A percentile compares a stretch with the other conserved stretches of the same genome.
Conservation (phyloP, 2,113 vertebrate genomes). For the Oriolus oriolus region DNA sequence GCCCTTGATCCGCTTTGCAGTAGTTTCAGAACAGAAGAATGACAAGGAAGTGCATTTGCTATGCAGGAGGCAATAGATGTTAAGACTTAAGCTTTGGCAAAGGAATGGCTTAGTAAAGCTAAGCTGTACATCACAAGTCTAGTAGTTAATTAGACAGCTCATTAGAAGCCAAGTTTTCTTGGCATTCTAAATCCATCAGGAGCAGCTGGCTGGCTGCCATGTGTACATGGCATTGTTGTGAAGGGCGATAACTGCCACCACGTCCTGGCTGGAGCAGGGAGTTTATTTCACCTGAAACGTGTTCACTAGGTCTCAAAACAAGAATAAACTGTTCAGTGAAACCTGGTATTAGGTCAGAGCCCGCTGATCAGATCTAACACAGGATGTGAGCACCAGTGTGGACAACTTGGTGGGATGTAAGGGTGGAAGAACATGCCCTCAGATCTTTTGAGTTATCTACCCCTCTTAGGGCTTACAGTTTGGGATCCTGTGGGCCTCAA, state of each 20-base stretch:
- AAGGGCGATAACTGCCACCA: neutral
- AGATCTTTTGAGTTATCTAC: neutral
- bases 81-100: neutral
- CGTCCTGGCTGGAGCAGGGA: neutral
- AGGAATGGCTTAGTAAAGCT: neutral
- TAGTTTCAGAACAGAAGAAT: neutral
- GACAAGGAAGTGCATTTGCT: neutral
- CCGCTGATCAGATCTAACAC: fast-evolving
- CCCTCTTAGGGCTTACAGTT: neutral
- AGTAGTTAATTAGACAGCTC: constrained; percentile 57
- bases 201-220: constrained; percentile 38
- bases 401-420: neutral
- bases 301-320: neutral
- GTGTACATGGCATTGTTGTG: neutral
- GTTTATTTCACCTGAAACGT: neutral
- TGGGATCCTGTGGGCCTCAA: neutral
- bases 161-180: constrained; percentile 57
- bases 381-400: fast-evolving
- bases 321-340: neutral
- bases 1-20: neutral
- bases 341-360: neutral
- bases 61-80: neutral
- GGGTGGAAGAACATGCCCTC: neutral
- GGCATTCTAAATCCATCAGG: constrained; percentile 31
- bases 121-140: neutral